Evolutionary conservation across 2,797 vertebrate genomes (phyloP).

Genomic region (Adrianichthys oophorus): DNA sequence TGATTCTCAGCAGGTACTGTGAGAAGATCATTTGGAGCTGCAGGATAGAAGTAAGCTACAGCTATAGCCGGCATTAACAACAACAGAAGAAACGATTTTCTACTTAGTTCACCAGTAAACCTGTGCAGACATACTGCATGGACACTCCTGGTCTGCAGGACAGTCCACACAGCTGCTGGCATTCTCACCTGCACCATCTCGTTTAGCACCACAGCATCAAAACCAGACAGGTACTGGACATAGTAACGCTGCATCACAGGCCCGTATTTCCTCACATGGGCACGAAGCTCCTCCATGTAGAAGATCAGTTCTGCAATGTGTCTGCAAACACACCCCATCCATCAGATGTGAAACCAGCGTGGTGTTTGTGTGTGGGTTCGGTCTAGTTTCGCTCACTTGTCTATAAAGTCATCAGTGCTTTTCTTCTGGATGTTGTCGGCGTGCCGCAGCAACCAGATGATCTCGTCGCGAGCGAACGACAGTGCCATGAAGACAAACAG

Average conservation of each 20-base stretch:
- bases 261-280: conserved; percentile 93
- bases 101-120: too few species aligned
- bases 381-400: conserved; percentile 83
- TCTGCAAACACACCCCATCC: conserved; percentile 61
- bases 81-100: neutral
- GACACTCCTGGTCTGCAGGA: too few species aligned
- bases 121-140: too few species aligned
- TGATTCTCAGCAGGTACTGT: too few species aligned
- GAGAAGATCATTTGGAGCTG: too few species aligned
- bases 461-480: conserved; percentile 97
- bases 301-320: conserved; percentile 98
- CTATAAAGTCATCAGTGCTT: conserved; percentile 97
- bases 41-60: too few species aligned
- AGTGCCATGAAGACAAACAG: conserved; percentile 99
- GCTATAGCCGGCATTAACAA: too few species aligned
- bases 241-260: conserved; percentile 99
- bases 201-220: conserved; percentile 97
- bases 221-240: conserved; percentile 96
- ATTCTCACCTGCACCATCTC: conserved; percentile 92
- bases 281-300: conserved; percentile 98
- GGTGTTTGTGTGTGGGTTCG: neutral
- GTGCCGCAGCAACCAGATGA: conserved; percentile 97
- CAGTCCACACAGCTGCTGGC: neutral
- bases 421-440: conserved; percentile 99
- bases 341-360: neutral